Conservation (phyloP, 1,140 invertebrate genomes). For the Parasteatoda tepidariorum region DNA sequence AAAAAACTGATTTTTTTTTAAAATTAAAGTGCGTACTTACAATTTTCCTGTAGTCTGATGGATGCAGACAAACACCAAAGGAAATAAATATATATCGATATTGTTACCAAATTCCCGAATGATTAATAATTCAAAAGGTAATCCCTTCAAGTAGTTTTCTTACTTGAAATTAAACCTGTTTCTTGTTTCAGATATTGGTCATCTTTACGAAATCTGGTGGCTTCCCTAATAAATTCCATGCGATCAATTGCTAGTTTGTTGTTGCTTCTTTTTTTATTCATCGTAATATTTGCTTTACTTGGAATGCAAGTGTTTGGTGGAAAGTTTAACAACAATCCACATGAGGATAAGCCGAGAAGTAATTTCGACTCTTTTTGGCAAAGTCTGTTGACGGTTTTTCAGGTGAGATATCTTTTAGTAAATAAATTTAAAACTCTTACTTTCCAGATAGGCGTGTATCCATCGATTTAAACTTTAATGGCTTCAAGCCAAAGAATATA, state of each 20-base stretch:
- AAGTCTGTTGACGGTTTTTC: conserved; percentile 76
- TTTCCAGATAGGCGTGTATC: too few species aligned
- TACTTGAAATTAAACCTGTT: too few species aligned
- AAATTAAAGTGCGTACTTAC: too few species aligned
- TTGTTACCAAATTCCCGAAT: too few species aligned
- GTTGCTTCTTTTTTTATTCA: conserved; percentile 97
- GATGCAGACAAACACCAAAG: too few species aligned
- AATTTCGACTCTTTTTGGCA: conserved; percentile 78
- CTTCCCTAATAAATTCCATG: conserved; percentile 97
- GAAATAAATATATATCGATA: too few species aligned
- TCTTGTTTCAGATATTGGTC: conserved; percentile 87
- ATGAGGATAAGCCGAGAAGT: conserved; percentile 72
- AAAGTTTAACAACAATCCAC: conserved; percentile 73
- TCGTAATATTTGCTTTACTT: conserved; percentile 98
- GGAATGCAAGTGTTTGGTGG: conserved; percentile 84
- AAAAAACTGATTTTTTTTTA: too few species aligned
- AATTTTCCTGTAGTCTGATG: too few species aligned
- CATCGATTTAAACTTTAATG: background rate
- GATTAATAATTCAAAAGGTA: too few species aligned
- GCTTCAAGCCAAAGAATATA: too few species aligned
- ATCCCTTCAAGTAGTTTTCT: too few species aligned
- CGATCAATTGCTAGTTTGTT: conserved; percentile 98
- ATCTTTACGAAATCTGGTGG: conserved; percentile 96
- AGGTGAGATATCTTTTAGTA: conserved; percentile 67
- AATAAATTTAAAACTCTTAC: too few species aligned